These are phyloP conservation scores for Jordanella pulchra DNA, from an alignment of 2,797 vertebrate genomes.

Conservation along the genomic window DNA sequence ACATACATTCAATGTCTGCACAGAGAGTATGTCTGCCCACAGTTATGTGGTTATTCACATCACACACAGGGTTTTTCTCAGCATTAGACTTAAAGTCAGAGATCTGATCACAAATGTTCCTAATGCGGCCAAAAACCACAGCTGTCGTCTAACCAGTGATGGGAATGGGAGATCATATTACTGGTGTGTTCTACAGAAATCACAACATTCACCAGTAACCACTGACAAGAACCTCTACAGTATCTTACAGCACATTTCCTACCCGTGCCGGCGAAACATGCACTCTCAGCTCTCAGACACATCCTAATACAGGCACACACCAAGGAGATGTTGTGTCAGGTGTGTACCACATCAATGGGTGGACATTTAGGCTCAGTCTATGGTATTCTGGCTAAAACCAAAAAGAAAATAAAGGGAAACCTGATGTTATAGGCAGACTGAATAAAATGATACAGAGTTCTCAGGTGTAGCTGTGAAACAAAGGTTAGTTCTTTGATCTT, in stretches of 20 bases:
- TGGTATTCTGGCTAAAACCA: not conserved
- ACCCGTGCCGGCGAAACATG: slow-evolving; percentile 37
- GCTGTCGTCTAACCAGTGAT: slow-evolving; percentile 40
- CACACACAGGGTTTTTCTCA: slow-evolving; percentile 46
- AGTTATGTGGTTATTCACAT: slow-evolving; percentile 57
- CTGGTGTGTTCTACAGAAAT: slow-evolving; percentile 32
- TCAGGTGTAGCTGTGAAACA: not conserved
- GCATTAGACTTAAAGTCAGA: slow-evolving; percentile 52
- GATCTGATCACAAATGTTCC: slow-evolving; percentile 39
- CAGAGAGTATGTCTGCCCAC: slow-evolving; percentile 46
- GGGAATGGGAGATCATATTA: slow-evolving; percentile 46
- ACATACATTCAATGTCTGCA: slow-evolving; percentile 64
- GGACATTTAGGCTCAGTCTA: slow-evolving; percentile 7
- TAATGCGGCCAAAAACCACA: slow-evolving; percentile 42
- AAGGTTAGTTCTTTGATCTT: not conserved
- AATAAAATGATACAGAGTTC: not conserved
- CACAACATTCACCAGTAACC: slow-evolving; percentile 23
- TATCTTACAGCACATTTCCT: slow-evolving; percentile 39
- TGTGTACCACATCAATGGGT: slow-evolving; percentile 44
- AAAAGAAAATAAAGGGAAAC: not conserved
- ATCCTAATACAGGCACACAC: not conserved
- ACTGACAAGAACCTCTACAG: slow-evolving; percentile 22
- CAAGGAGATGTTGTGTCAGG: slow-evolving; percentile 47
- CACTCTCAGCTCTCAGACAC: slow-evolving; percentile 17
- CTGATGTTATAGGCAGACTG: not conserved